Base-by-base conservation (phyloP, 23 tunicate genomes). In the Trididemnum clinides region DNA sequence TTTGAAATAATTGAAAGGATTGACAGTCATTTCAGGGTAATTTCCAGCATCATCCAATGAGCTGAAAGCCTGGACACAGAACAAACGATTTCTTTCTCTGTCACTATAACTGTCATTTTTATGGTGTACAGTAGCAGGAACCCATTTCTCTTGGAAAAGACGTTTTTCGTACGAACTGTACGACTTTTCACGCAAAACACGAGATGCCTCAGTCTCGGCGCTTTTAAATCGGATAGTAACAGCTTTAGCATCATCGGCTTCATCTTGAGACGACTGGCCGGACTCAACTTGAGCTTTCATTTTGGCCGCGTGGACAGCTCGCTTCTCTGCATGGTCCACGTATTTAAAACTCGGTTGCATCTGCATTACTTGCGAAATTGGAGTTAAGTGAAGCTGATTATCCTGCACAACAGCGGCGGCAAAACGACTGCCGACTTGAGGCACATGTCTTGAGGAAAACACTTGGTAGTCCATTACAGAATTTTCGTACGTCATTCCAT, bases 191-290 rank as follows among this genome's bases (percentile, higher is more conserved):
- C 96, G 33, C 7, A 85, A 87, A 18, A 80, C 64, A 51, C 91
- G 72, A 0, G 88, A 86, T 30, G 91, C 97, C 76, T 92, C 97
- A 0, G 91, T 82, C 69, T 92, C 97, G 0, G 78, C 89, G 30
- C 91, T 86, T 78, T 92, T 92, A 58, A 87, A 75, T 19, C 91
- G 97, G 50, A 92, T 82, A 34, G 88, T 92, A 0, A 92, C 97
- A 12, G 97, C 89, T 83, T 78, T 92, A 25, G 91, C 91, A 51
- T 87, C 97, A 1, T 92, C 97, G 3, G 89, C 88, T 69, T 92
- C 97, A 76, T 91, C 96, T 75, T 91, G 96, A 6, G 96, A 91
- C 12, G 91, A 87, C 27, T 89, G 77, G 51, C 93, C 93, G n/a
- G 96, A 89, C 73, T 92, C 97, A 7, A 85, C 88, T 37, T 83